Evolutionary conservation across 2,888 invertebrate genomes (phyloP).

Genomic region (Acleris emargana): DNA sequence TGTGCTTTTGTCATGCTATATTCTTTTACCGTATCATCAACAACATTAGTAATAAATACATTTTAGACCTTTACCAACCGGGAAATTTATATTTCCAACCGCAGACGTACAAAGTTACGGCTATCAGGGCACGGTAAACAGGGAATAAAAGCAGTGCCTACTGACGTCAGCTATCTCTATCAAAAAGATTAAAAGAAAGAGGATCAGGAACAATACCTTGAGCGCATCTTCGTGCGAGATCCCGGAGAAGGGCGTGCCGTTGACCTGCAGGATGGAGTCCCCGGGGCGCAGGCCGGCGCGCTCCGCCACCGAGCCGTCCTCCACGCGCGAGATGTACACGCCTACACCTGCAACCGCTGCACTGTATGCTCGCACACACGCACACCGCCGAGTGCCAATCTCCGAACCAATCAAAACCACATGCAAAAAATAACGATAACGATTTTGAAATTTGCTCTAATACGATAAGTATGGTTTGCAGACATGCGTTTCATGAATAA

Average conservation of each 20-base stretch:
- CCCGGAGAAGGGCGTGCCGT: slow-evolving; percentile 96
- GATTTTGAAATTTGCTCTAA: slow-evolving; percentile 9
- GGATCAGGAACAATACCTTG: slow-evolving; percentile 85
- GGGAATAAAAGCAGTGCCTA: too few species aligned
- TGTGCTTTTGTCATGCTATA: not conserved
- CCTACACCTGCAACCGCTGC: slow-evolving; percentile 88
- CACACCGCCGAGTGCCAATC: slow-evolving; percentile 2
- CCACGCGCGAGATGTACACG: slow-evolving; percentile 95
- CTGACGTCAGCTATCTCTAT: too few species aligned
- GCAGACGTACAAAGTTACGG: too few species aligned
- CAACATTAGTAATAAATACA: not conserved
- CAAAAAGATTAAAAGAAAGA: not conserved
- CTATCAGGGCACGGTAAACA: too few species aligned
- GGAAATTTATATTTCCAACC: too few species aligned
- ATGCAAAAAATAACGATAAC: slow-evolving; percentile 22
- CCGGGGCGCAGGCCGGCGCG: slow-evolving; percentile 94
- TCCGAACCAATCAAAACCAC: slow-evolving; percentile 15
- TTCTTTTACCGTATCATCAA: not conserved
- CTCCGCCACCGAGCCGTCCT: slow-evolving; percentile 95
- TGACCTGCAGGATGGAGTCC: slow-evolving; percentile 97
- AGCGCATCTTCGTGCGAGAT: slow-evolving; percentile 97
- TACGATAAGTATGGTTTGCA: slow-evolving; percentile 9
- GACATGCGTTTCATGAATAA: slow-evolving; percentile 10
- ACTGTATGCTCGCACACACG: slow-evolving; percentile 29
- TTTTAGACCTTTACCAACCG: too few species aligned